Evolutionary conservation across 2,888 invertebrate species (phyloP).

Genomic region (Macrosiphum euphorbiae): DNA sequence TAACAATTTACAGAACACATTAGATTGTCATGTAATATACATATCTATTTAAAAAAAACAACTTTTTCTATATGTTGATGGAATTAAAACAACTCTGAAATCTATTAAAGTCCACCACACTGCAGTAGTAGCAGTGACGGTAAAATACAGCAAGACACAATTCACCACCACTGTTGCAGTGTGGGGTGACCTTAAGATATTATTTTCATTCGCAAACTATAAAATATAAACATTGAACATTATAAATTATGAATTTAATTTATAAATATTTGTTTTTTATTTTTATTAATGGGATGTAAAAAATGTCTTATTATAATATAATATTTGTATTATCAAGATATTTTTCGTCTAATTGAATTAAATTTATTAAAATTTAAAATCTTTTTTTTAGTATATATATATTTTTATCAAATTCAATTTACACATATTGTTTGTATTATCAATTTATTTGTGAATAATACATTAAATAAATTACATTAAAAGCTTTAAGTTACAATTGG

Average conservation of each 20-base stretch:
- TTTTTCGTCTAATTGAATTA: not conserved
- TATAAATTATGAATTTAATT: not conserved
- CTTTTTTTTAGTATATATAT: not conserved
- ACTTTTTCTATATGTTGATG: not conserved
- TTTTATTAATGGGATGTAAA: not conserved
- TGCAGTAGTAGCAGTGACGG: no score
- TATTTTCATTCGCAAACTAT: not conserved
- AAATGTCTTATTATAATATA: not conserved
- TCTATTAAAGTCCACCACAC: not conserved
- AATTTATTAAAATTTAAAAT: not conserved
- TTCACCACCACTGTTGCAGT: no score
- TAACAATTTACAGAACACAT: not conserved
- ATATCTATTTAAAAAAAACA: not conserved
- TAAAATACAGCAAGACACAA: no score
- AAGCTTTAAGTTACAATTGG: conserved; percentile 1
- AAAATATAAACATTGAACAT: not conserved
- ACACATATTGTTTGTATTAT: not conserved
- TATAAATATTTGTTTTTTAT: not conserved
- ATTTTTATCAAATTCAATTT: not conserved
- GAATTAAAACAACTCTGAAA: not conserved
- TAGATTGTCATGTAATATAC: not conserved
- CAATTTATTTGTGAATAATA: conserved; percentile 13
- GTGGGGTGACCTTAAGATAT: not conserved
- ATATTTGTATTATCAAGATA: not conserved
- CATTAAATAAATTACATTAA: conserved; percentile 9